Evolutionary conservation across 2,888 invertebrate species (phyloP).

Genomic region (Idaea dimidiata): DNA sequence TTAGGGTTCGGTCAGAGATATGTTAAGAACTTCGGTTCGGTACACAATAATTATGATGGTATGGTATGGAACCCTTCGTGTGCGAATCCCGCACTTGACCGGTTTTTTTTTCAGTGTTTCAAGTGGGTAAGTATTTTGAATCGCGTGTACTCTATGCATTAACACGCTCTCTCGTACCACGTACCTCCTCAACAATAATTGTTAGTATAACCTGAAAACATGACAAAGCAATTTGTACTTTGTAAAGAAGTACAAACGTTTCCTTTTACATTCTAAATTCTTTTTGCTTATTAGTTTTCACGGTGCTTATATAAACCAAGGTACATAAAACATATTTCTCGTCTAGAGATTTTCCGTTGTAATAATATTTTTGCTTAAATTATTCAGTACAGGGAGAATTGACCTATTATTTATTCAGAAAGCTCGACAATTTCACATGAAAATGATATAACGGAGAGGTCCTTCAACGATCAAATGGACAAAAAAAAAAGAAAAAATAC

Average conservation of each 20-base stretch:
- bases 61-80: too few relatives aligned
- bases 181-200: slow-evolving; percentile 48
- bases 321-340: slow-evolving; percentile 30
- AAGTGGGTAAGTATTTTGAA: slow-evolving; percentile 30
- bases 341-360: slow-evolving; percentile 31
- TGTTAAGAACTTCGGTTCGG: too few relatives aligned
- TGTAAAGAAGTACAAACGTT: slow-evolving; percentile 25
- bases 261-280: slow-evolving; percentile 18
- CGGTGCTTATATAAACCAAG: slow-evolving; percentile 22
- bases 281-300: slow-evolving; percentile 37
- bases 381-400: slow-evolving; percentile 23
- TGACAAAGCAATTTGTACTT: slow-evolving; percentile 29
- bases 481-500: not conserved
- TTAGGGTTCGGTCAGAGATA: too few relatives aligned
- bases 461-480: not conserved
- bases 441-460: not conserved
- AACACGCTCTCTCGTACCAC: slow-evolving; percentile 44
- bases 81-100: too few relatives aligned
- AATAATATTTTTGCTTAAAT: slow-evolving; percentile 26
- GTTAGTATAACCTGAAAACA: slow-evolving; percentile 41
- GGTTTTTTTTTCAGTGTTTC: slow-evolving; percentile 34
- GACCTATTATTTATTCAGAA: slow-evolving; percentile 16
- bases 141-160: slow-evolving; percentile 55
- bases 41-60: too few relatives aligned
- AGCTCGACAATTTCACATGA: slow-evolving; percentile 4